These are phyloP conservation scores for Erethizon dorsatum DNA, from an alignment of 2,797 vertebrate species.

Conservation along the genomic window DNA sequence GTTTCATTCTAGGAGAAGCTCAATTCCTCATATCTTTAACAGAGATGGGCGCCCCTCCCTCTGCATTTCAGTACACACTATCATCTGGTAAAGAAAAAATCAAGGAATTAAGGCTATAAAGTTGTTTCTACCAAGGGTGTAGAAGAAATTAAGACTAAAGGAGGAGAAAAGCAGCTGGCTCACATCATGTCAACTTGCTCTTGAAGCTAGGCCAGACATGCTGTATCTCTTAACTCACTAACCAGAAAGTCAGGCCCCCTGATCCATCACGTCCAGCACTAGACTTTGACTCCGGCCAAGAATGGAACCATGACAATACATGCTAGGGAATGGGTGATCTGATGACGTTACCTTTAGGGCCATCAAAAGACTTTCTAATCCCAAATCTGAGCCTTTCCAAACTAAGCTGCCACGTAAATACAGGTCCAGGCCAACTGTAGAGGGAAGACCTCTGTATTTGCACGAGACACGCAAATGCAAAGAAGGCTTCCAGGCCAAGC, in stretches of 20 bases:
- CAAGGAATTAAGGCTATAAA: background rate
- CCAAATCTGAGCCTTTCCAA: background rate
- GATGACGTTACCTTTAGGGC: background rate
- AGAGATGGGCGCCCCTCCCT: too few species aligned
- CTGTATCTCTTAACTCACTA: background rate
- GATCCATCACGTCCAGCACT: background rate
- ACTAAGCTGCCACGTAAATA: background rate
- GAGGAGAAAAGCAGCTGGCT: background rate
- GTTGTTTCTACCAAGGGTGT: background rate
- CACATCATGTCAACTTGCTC: fast-evolving
- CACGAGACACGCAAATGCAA: background rate
- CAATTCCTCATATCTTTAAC: background rate
- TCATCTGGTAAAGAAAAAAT: background rate
- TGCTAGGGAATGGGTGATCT: background rate
- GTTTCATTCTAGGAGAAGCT: background rate
- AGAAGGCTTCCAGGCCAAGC: background rate
- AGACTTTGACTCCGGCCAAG: background rate
- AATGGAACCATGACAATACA: background rate
- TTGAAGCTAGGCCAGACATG: fast-evolving
- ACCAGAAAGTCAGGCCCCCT: background rate
- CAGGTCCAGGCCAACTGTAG: background rate
- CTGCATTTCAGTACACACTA: background rate
- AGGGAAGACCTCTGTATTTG: background rate
- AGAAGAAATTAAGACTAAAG: background rate
- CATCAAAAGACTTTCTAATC: background rate